phyloP scores from a whole-genome alignment of 1,140 invertebrate species.

The Rhagoletis pomonella region DNA sequence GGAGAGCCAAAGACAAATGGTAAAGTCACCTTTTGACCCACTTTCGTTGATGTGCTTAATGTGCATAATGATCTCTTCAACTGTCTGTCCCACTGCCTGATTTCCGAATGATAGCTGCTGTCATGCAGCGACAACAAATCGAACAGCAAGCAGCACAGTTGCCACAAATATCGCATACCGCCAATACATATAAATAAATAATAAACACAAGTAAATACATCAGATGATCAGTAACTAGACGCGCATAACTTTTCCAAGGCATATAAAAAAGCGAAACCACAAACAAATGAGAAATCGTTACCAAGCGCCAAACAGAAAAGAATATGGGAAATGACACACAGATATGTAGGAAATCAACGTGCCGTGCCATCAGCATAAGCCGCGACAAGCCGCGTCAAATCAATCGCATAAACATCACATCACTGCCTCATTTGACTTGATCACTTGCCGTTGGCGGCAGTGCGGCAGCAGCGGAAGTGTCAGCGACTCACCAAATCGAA shows the following conservation, averaged over 20 bases:
- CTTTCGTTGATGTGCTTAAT: constrained; percentile 30
- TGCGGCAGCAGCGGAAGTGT: neutral
- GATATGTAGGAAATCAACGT: neutral
- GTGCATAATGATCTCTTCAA: constrained; percentile 26
- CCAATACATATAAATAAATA: neutral
- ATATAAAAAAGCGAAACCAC: constrained; percentile 16
- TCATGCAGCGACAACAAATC: neutral
- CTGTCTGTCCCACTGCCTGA: neutral
- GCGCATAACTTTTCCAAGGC: neutral
- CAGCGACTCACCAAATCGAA: constrained; percentile 30
- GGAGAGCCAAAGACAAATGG: constrained; percentile 2
- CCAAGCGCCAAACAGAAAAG: neutral
- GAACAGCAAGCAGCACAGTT: constrained; percentile 29
- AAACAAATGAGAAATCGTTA: neutral
- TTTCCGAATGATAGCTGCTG: constrained; percentile 3
- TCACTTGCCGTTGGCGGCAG: neutral
- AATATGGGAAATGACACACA: neutral
- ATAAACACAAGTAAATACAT: neutral
- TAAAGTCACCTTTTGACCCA: constrained; percentile 43
- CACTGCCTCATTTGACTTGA: constrained; percentile 43
- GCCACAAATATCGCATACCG: constrained; percentile 30
- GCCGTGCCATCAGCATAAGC: neutral
- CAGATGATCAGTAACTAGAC: constrained; percentile 5
- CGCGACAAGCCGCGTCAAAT: constrained; percentile 18
- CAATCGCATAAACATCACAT: constrained; percentile 23